Base-by-base conservation (phyloP, 2,113 vertebrate species). In the Cheilinus undulatus region DNA sequence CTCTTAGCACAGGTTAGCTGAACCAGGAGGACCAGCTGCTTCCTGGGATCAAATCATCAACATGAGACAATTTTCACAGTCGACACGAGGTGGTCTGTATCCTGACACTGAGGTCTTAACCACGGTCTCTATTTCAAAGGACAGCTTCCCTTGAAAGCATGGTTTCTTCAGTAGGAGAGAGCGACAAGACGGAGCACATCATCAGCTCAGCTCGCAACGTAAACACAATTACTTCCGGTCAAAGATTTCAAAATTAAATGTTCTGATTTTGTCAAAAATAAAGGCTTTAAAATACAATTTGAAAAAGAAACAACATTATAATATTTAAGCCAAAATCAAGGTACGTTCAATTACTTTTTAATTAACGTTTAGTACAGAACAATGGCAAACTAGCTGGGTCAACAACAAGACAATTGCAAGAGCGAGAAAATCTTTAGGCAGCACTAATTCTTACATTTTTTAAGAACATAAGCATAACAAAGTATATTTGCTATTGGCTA, bases 191-290 rank as follows among this genome's bases (percentile, higher is more conserved):
- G 42, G 36, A 63, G 45, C 62, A 27, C 4, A 5, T 1, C 2
- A 0, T 0, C 30, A 40, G 24, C 57, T 57, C n/a, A n/a, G n/a
- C n/a, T 36, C 26, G 40, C 23, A 24, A 11, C 15, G 43, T 42
- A 70, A 71, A 73, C 27, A 11, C 28, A 7, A 0, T 0, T 0
- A 17, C 27, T 58, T 77, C 82, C 79, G 64, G 34, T 59, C 13
- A 0, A 0, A 4, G 0, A 27, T 85, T 85, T 87, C 82, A 84
- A 13, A 85, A 65, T 77, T 74, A 38, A n/a, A 2, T 32, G 1
- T 32, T 32, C 28, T 1, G 23, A 14, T 13, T 7, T 20, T 4
- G 4, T 7, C 0, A 27, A 26, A 4, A 26, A 4, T 51, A 27
- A 17, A 2, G 11, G 14, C 14, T 28, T 27, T 28, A 28, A 14